Conservation (phyloP, 2,888 invertebrate genomes). For the Adelognathus sp. region DNA sequence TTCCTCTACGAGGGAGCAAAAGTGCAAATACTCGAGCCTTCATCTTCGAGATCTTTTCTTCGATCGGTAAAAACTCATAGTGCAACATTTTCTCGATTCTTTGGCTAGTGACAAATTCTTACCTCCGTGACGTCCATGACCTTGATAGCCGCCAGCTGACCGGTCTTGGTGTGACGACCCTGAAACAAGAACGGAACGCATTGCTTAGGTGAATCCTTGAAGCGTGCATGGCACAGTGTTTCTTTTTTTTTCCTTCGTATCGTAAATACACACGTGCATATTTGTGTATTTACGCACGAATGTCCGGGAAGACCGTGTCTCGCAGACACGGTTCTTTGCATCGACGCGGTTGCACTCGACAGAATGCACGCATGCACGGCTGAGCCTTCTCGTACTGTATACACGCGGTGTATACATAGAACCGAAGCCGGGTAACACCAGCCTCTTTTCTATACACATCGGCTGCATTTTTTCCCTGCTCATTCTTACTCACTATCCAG, state of each 20-base stretch:
- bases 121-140: constrained; percentile 99
- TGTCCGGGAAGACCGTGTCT: neutral
- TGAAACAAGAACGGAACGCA: constrained; percentile 80
- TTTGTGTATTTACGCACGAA: neutral
- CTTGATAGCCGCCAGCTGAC: constrained; percentile 99
- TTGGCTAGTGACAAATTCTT: constrained; percentile 66
- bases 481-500: constrained; percentile 26
- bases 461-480: constrained; percentile 46
- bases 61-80: neutral
- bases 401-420: constrained; percentile 3
- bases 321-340: neutral
- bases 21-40: constrained; percentile 2
- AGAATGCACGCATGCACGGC: constrained; percentile 6
- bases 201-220: constrained; percentile 53
- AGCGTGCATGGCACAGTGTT: neutral
- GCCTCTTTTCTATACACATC: constrained; percentile 46
- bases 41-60: neutral
- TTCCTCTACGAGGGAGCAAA: no score
- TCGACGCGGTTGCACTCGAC: constrained; percentile 4
- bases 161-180: constrained; percentile 99
- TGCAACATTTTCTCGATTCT: constrained; percentile 5
- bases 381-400: neutral
- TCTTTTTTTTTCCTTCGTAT: neutral
- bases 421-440: neutral
- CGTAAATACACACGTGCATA: neutral